Evolutionary conservation across 2,113 vertebrate species (phyloP).

Genomic region (Thinocorus orbignyianus): DNA sequence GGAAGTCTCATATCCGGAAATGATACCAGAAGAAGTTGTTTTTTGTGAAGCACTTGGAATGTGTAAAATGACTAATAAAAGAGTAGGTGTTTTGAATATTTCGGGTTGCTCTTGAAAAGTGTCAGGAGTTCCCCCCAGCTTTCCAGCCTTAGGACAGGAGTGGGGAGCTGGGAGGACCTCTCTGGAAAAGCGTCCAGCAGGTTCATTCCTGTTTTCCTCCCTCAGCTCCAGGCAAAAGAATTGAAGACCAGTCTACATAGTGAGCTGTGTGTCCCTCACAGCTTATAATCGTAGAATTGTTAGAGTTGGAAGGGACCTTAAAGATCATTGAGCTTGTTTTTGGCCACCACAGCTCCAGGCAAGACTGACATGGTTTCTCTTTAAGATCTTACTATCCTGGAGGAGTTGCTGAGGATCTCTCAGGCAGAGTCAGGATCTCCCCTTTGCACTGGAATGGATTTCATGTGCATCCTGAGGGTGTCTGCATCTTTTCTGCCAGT

Average conservation of each 20-base stretch:
- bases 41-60: not conserved
- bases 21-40: not conserved
- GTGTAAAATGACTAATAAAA: conserved; percentile 5
- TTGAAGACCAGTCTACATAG: not conserved
- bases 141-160: not conserved
- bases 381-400: not conserved
- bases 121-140: not conserved
- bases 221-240: not conserved
- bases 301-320: too few relatives aligned
- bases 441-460: not conserved
- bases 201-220: not conserved
- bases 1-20: not conserved
- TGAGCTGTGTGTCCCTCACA: not conserved
- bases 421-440: not conserved
- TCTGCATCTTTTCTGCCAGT: not conserved
- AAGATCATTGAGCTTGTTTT: not conserved
- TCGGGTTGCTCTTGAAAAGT: not conserved
- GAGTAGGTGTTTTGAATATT: not conserved
- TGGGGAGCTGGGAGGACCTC: not conserved
- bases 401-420: not conserved
- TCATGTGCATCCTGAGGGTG: not conserved
- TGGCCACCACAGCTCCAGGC: not conserved
- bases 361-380: not conserved
- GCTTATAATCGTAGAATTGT: not conserved
- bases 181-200: not conserved